Conservation (phyloP, 2,113 vertebrate species). For the Nothoprocta pentlandii region DNA sequence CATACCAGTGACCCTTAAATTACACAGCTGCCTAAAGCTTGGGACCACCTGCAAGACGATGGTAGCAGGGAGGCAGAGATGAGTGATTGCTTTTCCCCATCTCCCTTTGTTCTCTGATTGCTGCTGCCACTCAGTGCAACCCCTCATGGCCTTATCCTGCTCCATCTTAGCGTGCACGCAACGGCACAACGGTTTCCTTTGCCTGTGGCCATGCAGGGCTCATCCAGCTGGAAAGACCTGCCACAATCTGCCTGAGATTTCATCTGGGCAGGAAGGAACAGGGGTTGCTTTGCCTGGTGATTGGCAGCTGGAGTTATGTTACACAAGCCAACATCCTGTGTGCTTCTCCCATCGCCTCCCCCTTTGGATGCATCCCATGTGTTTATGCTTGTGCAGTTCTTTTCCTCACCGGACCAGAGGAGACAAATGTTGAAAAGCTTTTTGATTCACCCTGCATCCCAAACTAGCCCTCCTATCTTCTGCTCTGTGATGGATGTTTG, state of each 20-base stretch:
- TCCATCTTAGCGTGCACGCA: constrained; percentile 34
- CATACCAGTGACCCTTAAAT: constrained; percentile 32
- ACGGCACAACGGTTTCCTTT: constrained; percentile 22
- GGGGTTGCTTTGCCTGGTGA: constrained; percentile 19
- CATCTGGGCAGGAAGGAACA: constrained; percentile 38
- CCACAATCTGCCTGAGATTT: neutral
- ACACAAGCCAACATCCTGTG: neutral
- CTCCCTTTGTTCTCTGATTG: neutral
- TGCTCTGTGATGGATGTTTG: neutral
- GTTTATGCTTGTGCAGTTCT: neutral
- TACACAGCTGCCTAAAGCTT: constrained; percentile 13
- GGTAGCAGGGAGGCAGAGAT: neutral
- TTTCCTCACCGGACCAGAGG: neutral
- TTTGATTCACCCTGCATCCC: neutral
- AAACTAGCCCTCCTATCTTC: neutral
- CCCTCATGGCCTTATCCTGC: constrained; percentile 31
- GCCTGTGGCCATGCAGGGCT: constrained; percentile 54
- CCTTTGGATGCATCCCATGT: constrained; percentile 3
- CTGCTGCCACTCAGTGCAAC: constrained; percentile 2
- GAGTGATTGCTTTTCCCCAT: constrained; percentile 9
- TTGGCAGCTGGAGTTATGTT: constrained; percentile 65
- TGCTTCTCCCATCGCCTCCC: neutral
- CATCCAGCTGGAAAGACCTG: constrained; percentile 53
- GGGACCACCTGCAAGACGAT: constrained; percentile 58
- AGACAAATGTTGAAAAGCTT: neutral